Percentiles rank a stretch among this genome's conserved stretches.
Conservation (phyloP, 2,888 invertebrate species). For the Ectobius pallidus region DNA sequence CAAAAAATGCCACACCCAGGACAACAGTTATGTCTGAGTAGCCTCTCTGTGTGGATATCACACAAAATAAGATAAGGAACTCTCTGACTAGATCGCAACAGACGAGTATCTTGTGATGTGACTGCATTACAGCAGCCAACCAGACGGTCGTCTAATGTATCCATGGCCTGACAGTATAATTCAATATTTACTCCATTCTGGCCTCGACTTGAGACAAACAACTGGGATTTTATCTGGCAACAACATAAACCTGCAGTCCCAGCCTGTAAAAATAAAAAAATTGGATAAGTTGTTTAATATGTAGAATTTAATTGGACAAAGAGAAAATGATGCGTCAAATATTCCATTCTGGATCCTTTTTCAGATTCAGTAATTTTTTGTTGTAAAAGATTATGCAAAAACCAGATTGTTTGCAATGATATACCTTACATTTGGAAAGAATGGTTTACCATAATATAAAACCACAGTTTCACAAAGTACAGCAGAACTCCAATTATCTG, state of each 20-base stretch:
- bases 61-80: conserved; percentile 84
- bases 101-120: conserved; percentile 60
- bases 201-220: conserved; percentile 53
- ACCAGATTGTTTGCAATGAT: too few relatives aligned
- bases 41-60: conserved; percentile 74
- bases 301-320: too few relatives aligned
- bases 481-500: too few relatives aligned
- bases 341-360: too few relatives aligned
- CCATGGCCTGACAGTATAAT: conserved; percentile 76
- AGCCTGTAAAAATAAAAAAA: conserved; percentile 49
- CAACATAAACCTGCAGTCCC: conserved; percentile 57
- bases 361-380: too few relatives aligned
- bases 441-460: too few relatives aligned
- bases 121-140: conserved; percentile 82
- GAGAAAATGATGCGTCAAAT: too few relatives aligned
- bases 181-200: conserved; percentile 22
- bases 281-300: too few relatives aligned
- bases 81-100: conserved; percentile 72
- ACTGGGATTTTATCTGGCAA: conserved; percentile 59
- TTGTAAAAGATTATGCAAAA: too few relatives aligned
- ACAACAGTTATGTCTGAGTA: conserved; percentile 85
- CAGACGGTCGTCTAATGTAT: conserved; percentile 72
- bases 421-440: too few relatives aligned
- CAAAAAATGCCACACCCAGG: conserved; percentile 90
- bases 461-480: too few relatives aligned